phyloP scores from a whole-genome alignment of 2,797 vertebrate genomes.

The Enteromius thamalakanensis region DNA sequence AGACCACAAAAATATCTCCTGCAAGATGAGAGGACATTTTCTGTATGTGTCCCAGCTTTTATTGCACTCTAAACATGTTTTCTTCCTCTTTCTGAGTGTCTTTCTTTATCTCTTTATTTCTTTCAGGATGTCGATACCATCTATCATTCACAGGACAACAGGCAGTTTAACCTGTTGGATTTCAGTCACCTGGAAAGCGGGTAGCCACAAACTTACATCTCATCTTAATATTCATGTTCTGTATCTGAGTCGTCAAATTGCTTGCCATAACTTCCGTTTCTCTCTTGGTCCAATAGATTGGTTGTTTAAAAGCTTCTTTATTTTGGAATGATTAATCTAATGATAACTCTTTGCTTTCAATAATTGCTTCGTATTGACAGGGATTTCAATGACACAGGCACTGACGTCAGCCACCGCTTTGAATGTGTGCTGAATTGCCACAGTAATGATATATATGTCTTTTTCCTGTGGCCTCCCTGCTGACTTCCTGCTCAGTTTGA shows the following conservation, averaged over 20 bases:
- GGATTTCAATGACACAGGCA: constrained; percentile 19
- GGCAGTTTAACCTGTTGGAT: constrained; percentile 90
- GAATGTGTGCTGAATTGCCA: constrained; percentile 18
- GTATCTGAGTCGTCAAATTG: constrained; percentile 1
- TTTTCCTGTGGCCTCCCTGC: constrained; percentile 26
- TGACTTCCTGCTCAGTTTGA: constrained; percentile 42
- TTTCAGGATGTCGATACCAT: constrained; percentile 91
- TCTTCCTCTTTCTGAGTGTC: constrained; percentile 22
- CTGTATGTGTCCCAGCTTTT: constrained; percentile 7
- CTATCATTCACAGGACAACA: constrained; percentile 92
- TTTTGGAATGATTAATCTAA: constrained; percentile 28
- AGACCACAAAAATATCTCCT: not conserved
- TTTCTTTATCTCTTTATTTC: constrained; percentile 8
- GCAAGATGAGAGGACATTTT: not conserved
- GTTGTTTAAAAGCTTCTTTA: constrained; percentile 23
- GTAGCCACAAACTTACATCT: constrained; percentile 68
- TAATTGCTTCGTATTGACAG: constrained; percentile 35
- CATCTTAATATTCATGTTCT: constrained; percentile 24
- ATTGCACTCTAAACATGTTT: constrained; percentile 13
- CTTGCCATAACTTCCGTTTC: constrained; percentile 3
- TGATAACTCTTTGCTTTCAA: constrained; percentile 9
- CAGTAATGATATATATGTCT: constrained; percentile 18
- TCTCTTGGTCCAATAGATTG: constrained; percentile 13
- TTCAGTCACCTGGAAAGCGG: constrained; percentile 93
- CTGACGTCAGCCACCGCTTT: constrained; percentile 6